A percentile compares a stretch with the other conserved stretches of the same genome.
These are phyloP conservation scores for Alouatta palliata DNA, from an alignment of 2,113 vertebrate genomes.

Conservation along the genomic window DNA sequence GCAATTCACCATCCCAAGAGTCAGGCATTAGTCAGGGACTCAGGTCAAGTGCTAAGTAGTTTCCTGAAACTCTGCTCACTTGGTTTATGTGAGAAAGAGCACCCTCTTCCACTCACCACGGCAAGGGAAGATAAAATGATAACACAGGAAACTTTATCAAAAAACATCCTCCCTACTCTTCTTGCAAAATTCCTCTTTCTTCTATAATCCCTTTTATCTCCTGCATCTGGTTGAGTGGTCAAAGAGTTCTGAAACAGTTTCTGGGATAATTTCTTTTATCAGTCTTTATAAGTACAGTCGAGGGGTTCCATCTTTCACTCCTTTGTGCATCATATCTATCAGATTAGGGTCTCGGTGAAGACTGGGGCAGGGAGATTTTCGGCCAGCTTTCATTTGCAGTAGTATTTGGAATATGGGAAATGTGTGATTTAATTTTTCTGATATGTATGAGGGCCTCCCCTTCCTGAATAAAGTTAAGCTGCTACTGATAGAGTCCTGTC, in stretches of 20 bases:
- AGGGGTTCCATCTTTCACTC: not conserved
- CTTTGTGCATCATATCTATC: not conserved
- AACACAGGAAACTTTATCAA: not conserved
- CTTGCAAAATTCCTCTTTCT: not conserved
- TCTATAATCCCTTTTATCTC: not conserved
- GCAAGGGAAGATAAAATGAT: not conserved
- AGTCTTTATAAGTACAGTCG: not conserved
- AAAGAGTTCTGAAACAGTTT: not conserved
- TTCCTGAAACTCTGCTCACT: not conserved
- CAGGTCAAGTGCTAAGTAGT: not conserved
- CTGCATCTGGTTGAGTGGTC: not conserved
- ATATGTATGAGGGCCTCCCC: not conserved
- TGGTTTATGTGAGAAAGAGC: not conserved
- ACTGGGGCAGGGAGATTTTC: not conserved
- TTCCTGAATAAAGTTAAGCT: constrained; percentile 14
- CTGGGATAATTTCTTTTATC: not conserved
- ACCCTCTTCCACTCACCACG: not conserved
- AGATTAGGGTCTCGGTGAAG: not conserved
- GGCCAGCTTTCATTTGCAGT: not conserved
- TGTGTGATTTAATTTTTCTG: not conserved
- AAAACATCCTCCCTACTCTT: not conserved
- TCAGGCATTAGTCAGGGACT: not conserved
- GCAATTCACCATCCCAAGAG: not conserved
- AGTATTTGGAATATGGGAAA: not conserved
- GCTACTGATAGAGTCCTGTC: not conserved